phyloP scores from a whole-genome alignment of 2,113 vertebrate genomes.

The Engystomops pustulosus region DNA sequence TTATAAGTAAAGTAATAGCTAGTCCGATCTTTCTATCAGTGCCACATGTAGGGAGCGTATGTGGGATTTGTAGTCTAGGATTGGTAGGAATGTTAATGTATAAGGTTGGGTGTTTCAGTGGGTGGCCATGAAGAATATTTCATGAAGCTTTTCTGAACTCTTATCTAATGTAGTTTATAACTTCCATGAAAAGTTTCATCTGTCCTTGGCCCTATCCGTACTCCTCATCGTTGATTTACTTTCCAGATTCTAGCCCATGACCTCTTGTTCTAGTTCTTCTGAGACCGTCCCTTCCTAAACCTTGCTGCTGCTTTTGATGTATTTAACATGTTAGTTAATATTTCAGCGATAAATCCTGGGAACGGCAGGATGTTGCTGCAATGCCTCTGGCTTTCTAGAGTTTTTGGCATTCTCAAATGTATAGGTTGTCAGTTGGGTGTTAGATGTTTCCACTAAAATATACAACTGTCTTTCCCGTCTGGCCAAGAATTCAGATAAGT shows the following conservation, averaged over 20 bases:
- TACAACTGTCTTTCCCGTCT: background rate
- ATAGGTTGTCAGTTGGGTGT: background rate
- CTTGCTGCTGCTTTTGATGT: background rate
- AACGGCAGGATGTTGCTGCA: background rate
- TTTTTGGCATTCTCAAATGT: background rate
- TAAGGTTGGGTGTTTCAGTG: background rate
- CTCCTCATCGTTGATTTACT: background rate
- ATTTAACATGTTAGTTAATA: slow-evolving; percentile 44
- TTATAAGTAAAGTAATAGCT: too few species aligned
- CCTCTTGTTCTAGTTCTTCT: slow-evolving; percentile 14
- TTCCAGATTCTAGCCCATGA: background rate
- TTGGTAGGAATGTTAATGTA: background rate
- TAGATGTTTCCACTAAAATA: background rate
- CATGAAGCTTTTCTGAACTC: background rate
- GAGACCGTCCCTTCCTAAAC: slow-evolving; percentile 22
- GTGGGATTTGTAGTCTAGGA: background rate
- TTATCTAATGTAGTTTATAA: background rate
- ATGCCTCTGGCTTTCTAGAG: background rate
- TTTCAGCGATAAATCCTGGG: slow-evolving; percentile 7
- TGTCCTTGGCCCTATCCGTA: background rate
- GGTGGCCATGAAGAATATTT: background rate
- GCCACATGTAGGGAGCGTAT: too few species aligned
- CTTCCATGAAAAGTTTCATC: background rate
- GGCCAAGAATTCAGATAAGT: background rate
- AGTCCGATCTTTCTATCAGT: too few species aligned